Conservation (phyloP, 2,888 invertebrate species). For the Eulithis prunata region DNA sequence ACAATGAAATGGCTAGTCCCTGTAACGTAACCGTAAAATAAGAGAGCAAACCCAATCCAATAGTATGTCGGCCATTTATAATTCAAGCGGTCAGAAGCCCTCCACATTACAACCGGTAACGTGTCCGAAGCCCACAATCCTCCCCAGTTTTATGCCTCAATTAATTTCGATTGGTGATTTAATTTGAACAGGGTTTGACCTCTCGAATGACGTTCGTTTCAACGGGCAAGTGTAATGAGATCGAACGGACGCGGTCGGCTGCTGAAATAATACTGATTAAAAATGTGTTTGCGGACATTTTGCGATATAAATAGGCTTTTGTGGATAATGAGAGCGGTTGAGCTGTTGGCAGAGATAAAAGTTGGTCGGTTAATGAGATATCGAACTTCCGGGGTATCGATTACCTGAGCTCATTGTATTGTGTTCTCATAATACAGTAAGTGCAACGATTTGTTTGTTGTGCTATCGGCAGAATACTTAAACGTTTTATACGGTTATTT, state of each 20-base stretch:
- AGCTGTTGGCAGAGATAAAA: slow-evolving; percentile 21
- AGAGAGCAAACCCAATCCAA: slow-evolving; percentile 20
- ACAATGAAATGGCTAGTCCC: slow-evolving; percentile 16
- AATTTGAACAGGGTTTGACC: slow-evolving; percentile 63
- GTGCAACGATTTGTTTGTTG: no score
- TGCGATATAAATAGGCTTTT: slow-evolving; percentile 26
- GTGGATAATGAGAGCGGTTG: slow-evolving; percentile 8
- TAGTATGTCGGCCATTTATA: slow-evolving; percentile 36
- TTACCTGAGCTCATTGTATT: background rate
- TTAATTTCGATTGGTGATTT: slow-evolving; percentile 64
- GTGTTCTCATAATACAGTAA: background rate
- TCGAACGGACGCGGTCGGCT: slow-evolving; percentile 45
- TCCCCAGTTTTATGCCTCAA: slow-evolving; percentile 58
- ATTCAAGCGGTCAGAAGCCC: slow-evolving; percentile 38
- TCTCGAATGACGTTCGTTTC: slow-evolving; percentile 52
- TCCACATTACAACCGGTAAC: slow-evolving; percentile 48
- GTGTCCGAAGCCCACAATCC: slow-evolving; percentile 42
- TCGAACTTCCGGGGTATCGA: slow-evolving; percentile 5
- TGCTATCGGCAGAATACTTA: no score
- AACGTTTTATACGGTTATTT: no score
- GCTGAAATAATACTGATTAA: slow-evolving; percentile 49
- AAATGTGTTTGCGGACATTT: slow-evolving; percentile 40
- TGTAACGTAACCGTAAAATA: slow-evolving; percentile 5
- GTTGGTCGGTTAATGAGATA: slow-evolving; percentile 12
- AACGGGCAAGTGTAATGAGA: slow-evolving; percentile 56